These are phyloP conservation scores for Styela plicata DNA, from an alignment of 23 tunicate genomes.

Conservation along the genomic window DNA sequence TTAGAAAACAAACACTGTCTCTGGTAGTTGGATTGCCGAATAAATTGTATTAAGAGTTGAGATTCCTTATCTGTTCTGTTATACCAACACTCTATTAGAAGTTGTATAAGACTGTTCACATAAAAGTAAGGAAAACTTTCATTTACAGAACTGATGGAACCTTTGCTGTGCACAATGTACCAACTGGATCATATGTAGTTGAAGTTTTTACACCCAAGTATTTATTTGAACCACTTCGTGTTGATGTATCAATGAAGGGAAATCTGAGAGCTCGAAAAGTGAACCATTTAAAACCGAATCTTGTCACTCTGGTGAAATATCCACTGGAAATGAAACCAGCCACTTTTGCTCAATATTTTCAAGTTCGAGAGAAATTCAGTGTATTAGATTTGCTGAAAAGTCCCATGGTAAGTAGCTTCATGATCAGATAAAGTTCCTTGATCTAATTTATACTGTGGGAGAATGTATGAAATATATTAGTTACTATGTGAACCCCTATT, in stretches of 20 bases:
- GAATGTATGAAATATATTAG: no score
- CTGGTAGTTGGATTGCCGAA: no score
- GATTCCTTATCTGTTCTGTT: background rate
- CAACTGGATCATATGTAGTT: constrained; percentile 75
- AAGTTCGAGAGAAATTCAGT: constrained; percentile 81
- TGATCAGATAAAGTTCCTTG: no score
- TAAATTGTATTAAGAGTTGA: no score
- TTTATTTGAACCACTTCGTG: constrained; percentile 70
- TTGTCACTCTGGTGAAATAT: constrained; percentile 51
- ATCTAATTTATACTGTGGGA: no score
- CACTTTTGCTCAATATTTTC: constrained; percentile 65
- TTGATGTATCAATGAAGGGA: constrained; percentile 66
- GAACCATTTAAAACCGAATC: constrained; percentile 66
- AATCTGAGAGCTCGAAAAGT: constrained; percentile 73
- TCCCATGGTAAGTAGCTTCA: constrained; percentile 90
- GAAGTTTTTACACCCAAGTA: constrained; percentile 63
- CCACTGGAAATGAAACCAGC: constrained; percentile 80
- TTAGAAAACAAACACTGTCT: no score
- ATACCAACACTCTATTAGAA: background rate
- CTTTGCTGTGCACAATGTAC: constrained; percentile 68
- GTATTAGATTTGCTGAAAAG: constrained; percentile 87
- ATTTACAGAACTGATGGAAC: constrained; percentile 59
- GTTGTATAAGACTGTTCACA: background rate
- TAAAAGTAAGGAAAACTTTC: background rate
- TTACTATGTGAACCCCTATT: no score